phyloP scores from a whole-genome alignment of 1,140 invertebrate species.

The Lucilia sericata region DNA sequence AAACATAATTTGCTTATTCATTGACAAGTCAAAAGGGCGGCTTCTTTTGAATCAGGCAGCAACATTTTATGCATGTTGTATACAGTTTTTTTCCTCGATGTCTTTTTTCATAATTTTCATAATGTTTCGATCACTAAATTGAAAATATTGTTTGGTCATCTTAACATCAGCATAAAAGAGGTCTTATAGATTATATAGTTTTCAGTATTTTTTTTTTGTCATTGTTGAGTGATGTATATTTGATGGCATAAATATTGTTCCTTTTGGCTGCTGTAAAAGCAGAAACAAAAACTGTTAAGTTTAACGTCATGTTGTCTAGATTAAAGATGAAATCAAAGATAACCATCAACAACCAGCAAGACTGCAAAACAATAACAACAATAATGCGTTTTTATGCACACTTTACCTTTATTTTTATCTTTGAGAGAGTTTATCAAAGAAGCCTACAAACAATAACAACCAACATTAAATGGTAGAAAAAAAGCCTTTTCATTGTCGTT shows the following conservation, averaged over 20 bases:
- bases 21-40: slow-evolving; percentile 33
- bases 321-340: slow-evolving; percentile 44
- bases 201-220: not conserved
- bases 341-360: slow-evolving; percentile 17
- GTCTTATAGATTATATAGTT: too few relatives aligned
- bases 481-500: slow-evolving; percentile 37
- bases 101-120: not conserved
- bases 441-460: not conserved
- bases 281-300: slow-evolving; percentile 33
- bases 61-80: not conserved
- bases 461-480: not conserved
- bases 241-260: slow-evolving; percentile 26
- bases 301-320: slow-evolving; percentile 43
- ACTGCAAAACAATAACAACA: slow-evolving; percentile 15
- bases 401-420: not conserved
- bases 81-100: not conserved
- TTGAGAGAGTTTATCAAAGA: slow-evolving; percentile 10
- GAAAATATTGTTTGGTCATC: slow-evolving; percentile 44
- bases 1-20: slow-evolving; percentile 45
- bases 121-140: slow-evolving; percentile 36
- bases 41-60: slow-evolving; percentile 31
- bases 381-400: not conserved
- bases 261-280: slow-evolving; percentile 15
- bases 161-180: slow-evolving; percentile 30
- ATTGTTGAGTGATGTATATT: not conserved